Percentiles rank a stretch among this genome's conserved stretches.
These are phyloP conservation scores for Serinus canaria DNA, from an alignment of 2,113 vertebrate species.

Conservation along the genomic window DNA sequence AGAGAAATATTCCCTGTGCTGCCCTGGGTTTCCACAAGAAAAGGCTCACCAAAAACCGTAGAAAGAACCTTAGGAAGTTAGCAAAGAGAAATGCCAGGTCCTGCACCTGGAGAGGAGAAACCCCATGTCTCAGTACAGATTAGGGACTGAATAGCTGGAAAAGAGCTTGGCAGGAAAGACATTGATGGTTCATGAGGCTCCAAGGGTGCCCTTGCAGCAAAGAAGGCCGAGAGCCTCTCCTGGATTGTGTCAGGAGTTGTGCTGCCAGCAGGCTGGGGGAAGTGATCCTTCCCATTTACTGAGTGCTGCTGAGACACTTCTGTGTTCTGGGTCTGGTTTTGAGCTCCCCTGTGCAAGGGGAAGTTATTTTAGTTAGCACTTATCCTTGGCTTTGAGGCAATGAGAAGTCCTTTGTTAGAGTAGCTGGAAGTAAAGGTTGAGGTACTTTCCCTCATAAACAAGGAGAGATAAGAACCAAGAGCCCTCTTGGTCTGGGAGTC, in stretches of 20 bases:
- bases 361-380: background rate
- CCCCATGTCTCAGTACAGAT: background rate
- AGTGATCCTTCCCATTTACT: background rate
- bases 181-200: background rate
- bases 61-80: background rate
- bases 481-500: background rate
- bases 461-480: background rate
- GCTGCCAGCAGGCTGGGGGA: background rate
- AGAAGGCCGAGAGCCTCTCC: background rate
- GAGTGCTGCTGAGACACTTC: background rate
- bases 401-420: background rate
- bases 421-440: background rate
- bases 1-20: too few relatives aligned
- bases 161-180: background rate
- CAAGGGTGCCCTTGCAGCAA: background rate
- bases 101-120: background rate
- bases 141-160: background rate
- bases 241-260: accelerated
- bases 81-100: background rate
- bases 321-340: background rate
- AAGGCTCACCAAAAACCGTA: background rate
- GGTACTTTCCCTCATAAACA: background rate
- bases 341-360: background rate
- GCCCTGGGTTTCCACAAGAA: too few relatives aligned
- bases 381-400: background rate